These are phyloP conservation scores for Schizotus pectinicornis DNA, from an alignment of 2,888 invertebrate genomes.

Conservation along the genomic window DNA sequence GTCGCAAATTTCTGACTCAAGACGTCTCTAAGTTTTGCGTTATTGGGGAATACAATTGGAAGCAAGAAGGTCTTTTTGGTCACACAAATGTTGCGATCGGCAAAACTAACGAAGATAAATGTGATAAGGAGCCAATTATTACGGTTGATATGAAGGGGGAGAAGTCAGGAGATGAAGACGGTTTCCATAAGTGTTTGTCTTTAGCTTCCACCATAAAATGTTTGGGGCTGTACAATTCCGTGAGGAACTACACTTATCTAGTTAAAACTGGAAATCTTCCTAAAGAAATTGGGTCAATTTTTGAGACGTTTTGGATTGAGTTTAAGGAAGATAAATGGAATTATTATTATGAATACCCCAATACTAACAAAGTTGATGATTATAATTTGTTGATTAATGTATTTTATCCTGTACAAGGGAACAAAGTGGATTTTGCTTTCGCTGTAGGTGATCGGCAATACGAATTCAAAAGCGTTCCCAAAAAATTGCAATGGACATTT, in stretches of 20 bases:
- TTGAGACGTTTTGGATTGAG: slow-evolving; percentile 20
- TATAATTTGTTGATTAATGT: slow-evolving; percentile 38
- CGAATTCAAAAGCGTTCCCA: slow-evolving; percentile 38
- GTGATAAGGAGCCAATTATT: slow-evolving; percentile 45
- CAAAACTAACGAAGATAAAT: slow-evolving; percentile 45
- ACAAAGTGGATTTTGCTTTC: slow-evolving; percentile 41
- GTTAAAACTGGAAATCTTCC: slow-evolving; percentile 46
- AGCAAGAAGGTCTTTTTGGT: slow-evolving; percentile 43
- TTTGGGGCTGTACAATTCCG: slow-evolving; percentile 36
- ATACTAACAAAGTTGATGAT: slow-evolving; percentile 33
- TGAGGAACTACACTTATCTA: slow-evolving; percentile 49
- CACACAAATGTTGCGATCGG: slow-evolving; percentile 47
- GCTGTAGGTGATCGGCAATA: slow-evolving; percentile 41
- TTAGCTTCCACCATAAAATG: slow-evolving; percentile 35
- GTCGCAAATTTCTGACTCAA: slow-evolving; percentile 46
- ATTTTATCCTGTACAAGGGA: slow-evolving; percentile 40
- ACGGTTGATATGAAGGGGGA: slow-evolving; percentile 48
- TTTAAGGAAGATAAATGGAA: slow-evolving; percentile 26
- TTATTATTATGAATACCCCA: slow-evolving; percentile 9
- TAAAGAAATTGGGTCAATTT: slow-evolving; percentile 27
- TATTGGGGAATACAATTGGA: slow-evolving; percentile 46
- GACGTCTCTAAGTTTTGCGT: slow-evolving; percentile 53
- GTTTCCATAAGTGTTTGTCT: slow-evolving; percentile 39
- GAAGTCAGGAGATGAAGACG: slow-evolving; percentile 38
- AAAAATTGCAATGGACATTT: slow-evolving; percentile 20